Conservation (phyloP, 2,888 invertebrate species). For the Stenolophus ochropezus region DNA sequence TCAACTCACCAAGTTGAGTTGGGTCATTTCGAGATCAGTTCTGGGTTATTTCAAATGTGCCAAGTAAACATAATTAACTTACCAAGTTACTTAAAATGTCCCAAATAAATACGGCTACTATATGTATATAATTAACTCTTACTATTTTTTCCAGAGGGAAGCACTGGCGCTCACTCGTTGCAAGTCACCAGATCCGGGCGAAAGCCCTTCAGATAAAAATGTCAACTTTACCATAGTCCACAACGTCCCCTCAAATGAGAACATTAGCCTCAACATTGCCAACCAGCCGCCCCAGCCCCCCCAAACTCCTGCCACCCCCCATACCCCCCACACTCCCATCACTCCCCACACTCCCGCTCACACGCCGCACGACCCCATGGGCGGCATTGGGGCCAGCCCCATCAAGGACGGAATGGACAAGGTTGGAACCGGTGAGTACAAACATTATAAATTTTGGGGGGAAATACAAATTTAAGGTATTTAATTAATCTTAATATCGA, state of each 20-base stretch:
- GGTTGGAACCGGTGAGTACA: conserved; percentile 77
- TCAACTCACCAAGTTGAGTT: no score
- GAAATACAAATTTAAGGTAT: no score
- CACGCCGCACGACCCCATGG: conserved; percentile 71
- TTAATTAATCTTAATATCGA: no score
- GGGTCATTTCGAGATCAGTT: no score
- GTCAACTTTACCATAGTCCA: conserved; percentile 61
- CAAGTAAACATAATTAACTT: no score
- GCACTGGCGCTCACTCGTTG: conserved; percentile 80
- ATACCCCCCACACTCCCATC: conserved; percentile 69
- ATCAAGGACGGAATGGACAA: conserved; percentile 82
- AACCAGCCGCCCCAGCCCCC: conserved; percentile 67
- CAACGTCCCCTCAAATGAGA: conserved; percentile 70
- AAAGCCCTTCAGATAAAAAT: conserved; percentile 64
- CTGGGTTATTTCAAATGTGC: no score
- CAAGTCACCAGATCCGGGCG: conserved; percentile 69
- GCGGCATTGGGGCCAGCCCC: conserved; percentile 72
- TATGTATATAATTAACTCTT: no score
- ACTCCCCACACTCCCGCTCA: conserved; percentile 67
- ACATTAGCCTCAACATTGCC: not conserved
- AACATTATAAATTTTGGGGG: not conserved
- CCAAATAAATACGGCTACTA: no score
- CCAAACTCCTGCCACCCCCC: conserved; percentile 71
- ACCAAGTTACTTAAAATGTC: no score
- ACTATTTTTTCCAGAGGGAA: conserved; percentile 76